A percentile compares a stretch with the other conserved stretches of the same genome.
Conservation (phyloP, 2,113 vertebrate species). For the Mixornis gularis region DNA sequence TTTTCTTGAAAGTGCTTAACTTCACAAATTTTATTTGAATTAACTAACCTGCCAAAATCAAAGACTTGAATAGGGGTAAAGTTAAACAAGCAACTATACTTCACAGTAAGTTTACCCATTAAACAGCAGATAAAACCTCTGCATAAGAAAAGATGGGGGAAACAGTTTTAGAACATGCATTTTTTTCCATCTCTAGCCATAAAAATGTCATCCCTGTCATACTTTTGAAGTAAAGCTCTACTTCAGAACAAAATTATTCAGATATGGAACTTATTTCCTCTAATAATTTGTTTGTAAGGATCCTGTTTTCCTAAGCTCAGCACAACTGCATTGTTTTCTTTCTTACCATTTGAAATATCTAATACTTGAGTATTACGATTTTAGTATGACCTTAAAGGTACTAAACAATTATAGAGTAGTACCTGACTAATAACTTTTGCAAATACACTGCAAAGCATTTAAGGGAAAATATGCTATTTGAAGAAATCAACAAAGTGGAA, state of each 20-base stretch:
- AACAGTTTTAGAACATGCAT: conserved; percentile 60
- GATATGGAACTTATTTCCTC: neutral
- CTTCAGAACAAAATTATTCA: conserved; percentile 43
- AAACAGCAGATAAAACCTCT: conserved; percentile 81
- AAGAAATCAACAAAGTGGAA: neutral
- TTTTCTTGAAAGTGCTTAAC: conserved; percentile 84
- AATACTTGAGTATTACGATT: neutral
- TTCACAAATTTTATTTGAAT: conserved; percentile 95
- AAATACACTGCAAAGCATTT: neutral
- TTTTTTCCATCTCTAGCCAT: conserved; percentile 45
- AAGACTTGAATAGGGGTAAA: conserved; percentile 85
- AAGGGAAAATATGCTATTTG: neutral
- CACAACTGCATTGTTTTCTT: neutral
- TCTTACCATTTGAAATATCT: neutral
- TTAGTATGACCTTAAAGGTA: neutral
- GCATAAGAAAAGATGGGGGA: conserved; percentile 74
- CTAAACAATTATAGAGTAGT: neutral
- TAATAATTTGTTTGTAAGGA: conserved; percentile 13
- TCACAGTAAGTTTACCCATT: conserved; percentile 93
- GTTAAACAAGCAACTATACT: conserved; percentile 90
- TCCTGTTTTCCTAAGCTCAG: neutral
- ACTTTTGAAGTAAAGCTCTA: conserved; percentile 54
- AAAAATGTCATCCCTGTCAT: conserved; percentile 44
- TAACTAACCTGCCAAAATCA: conserved; percentile 93
- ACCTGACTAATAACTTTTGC: neutral